Percentiles rank a stretch among this genome's conserved stretches.
phyloP scores from a whole-genome alignment of 1,140 invertebrate species.

The Trissolcus basalis region DNA sequence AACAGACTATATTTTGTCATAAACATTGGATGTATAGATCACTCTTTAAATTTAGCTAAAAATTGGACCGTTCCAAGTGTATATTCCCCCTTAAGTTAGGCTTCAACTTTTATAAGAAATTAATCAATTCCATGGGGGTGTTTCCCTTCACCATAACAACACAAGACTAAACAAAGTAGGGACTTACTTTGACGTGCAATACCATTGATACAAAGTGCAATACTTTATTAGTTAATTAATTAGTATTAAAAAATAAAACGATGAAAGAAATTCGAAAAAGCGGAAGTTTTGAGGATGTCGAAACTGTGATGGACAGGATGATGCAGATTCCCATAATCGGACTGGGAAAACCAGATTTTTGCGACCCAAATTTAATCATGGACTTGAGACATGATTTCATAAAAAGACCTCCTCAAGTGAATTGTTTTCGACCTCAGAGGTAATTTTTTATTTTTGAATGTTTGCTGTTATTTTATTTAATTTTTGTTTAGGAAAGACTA shows the following conservation, averaged over 20 bases:
- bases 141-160: conserved; percentile 12
- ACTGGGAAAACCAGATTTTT: conserved; percentile 30
- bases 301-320: conserved; percentile 56
- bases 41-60: too few species aligned
- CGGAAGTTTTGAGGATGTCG: conserved; percentile 47
- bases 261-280: conserved; percentile 27
- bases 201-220: too few species aligned
- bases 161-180: conserved; percentile 8
- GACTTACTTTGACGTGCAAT: too few species aligned
- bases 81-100: too few species aligned
- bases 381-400: conserved; percentile 46
- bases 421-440: conserved; percentile 12
- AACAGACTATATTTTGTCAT: too few species aligned
- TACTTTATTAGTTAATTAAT: too few species aligned
- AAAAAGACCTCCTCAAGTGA: conserved; percentile 13
- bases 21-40: too few species aligned
- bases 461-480: too few species aligned
- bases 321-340: conserved; percentile 45
- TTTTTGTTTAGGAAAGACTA: too few species aligned
- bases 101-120: neutral
- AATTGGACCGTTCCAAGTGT: too few species aligned
- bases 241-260: neutral
- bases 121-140: neutral
- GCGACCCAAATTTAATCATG: conserved; percentile 54
- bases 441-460: conserved; percentile 12